Base-by-base conservation (phyloP, 2,797 vertebrate genomes). In the Dermochelys coriacea region DNA sequence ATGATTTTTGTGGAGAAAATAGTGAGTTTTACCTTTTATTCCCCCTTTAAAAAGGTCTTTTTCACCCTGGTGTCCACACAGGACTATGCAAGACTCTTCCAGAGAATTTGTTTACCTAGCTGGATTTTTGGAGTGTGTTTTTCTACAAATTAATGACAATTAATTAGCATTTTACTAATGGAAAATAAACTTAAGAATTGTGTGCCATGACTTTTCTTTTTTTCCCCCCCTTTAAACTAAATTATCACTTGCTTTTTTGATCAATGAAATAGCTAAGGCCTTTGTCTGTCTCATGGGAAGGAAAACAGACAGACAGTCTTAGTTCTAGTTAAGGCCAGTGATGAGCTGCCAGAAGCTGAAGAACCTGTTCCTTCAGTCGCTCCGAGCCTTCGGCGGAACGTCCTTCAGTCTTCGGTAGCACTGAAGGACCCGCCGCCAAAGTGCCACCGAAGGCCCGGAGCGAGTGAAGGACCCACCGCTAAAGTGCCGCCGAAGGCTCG, bases 141-240 rank as follows among this genome's bases (percentile, higher is more conserved):
- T 91, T 68, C 88, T 95, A 82, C 68, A 93, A 94, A 91, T 96
- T 90, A 96, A 94, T 95, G 95, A 95, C 94, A 88, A 64, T 82
- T 96, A 95, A 95, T 97, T 95, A 96, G 45, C 47, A 92, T 91
- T 97, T 93, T 84, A 54, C 88, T 97, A 96, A 95, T 94, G 87
- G 89, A 95, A 96, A 96, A 96, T 82, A 95, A 93, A 97, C 91
- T 86, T 91, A 93, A 91, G 12, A 74, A 93, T 12, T 27, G 15
- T 29, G 6, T 88, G 81, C 54, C 75, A 77, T 88, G 94, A 86
- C 31, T 57, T 86, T 90, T 93, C n/a, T 55, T 27, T 91, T 94
- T 94, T 80, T 89, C 64, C 8, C 37, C 21, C 23, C 6, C 8
- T 64, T 18, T n/a, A 88, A 16, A 16, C 25, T 21, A 89, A 87